phyloP scores from a whole-genome alignment of 2,113 vertebrate species.

The Pterocles gutturalis region DNA sequence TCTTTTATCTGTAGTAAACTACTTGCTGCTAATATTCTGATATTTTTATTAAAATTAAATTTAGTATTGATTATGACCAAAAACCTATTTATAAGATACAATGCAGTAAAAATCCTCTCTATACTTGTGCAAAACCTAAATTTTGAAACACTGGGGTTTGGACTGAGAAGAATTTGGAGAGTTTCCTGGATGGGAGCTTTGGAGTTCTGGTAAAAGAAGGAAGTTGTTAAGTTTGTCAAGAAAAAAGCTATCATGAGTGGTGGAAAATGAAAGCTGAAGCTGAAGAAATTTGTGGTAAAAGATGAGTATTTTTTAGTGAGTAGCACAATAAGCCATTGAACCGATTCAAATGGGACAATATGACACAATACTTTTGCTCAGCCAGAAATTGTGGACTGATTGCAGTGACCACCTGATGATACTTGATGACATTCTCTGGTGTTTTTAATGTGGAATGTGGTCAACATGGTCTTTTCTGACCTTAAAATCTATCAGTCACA shows the following conservation, averaged over 20 bases:
- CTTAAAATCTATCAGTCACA: background rate
- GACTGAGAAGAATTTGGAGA: background rate
- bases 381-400: background rate
- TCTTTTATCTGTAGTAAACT: background rate
- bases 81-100: background rate
- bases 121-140: background rate
- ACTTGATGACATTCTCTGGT: background rate
- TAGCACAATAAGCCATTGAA: background rate
- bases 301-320: background rate
- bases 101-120: background rate
- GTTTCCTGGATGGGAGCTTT: background rate
- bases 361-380: background rate
- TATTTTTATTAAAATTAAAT: background rate
- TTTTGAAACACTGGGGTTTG: background rate
- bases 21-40: background rate
- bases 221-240: background rate
- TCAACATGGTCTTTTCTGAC: background rate
- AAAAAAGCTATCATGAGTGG: background rate
- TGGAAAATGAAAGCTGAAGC: background rate
- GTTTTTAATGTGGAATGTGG: background rate
- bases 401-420: background rate
- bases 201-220: background rate
- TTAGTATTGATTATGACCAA: background rate
- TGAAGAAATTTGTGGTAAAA: background rate
- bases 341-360: background rate